These are phyloP conservation scores for Iselma pallidipennis DNA, from an alignment of 2,888 invertebrate species.

Conservation along the genomic window DNA sequence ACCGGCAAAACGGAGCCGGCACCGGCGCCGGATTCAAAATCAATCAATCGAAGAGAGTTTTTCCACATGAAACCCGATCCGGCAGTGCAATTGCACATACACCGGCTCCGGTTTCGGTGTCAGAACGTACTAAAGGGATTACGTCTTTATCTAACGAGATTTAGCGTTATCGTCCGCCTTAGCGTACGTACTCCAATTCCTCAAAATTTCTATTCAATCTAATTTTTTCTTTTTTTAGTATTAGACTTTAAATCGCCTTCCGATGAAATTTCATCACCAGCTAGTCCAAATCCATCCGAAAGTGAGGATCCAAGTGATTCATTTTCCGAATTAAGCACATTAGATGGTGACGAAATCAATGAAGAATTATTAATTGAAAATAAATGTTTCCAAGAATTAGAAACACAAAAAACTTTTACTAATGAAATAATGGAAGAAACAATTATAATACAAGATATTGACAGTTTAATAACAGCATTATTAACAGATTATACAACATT, in stretches of 20 bases:
- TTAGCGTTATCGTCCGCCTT: too few relatives aligned
- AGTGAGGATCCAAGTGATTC: slow-evolving; percentile 42
- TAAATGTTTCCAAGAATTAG: slow-evolving; percentile 60
- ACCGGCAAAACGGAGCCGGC: too few relatives aligned
- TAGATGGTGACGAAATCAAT: slow-evolving; percentile 57
- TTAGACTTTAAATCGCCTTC: slow-evolving; percentile 38
- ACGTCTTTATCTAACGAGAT: too few relatives aligned
- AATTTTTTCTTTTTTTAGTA: neutral
- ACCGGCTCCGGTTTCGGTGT: too few relatives aligned
- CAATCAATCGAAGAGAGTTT: too few relatives aligned
- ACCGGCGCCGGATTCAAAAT: too few relatives aligned
- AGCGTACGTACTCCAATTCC: too few relatives aligned
- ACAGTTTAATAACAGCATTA: slow-evolving; percentile 59
- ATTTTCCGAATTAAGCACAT: slow-evolving; percentile 46
- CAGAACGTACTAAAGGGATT: too few relatives aligned
- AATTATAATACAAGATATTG: slow-evolving; percentile 40
- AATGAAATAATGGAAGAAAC: slow-evolving; percentile 42
- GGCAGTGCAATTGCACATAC: too few relatives aligned
- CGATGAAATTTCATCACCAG: slow-evolving; percentile 38
- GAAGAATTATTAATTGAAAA: slow-evolving; percentile 58
- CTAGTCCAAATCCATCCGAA: slow-evolving; percentile 50
- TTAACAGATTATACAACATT: slow-evolving; percentile 63
- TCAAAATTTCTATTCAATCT: too few relatives aligned
- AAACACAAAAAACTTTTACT: slow-evolving; percentile 53
- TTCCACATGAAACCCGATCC: too few relatives aligned